A percentile compares a stretch with the other conserved stretches of the same genome.
These are phyloP conservation scores for Synergus umbraculus DNA, from an alignment of 2,888 invertebrate species.

Conservation along the genomic window DNA sequence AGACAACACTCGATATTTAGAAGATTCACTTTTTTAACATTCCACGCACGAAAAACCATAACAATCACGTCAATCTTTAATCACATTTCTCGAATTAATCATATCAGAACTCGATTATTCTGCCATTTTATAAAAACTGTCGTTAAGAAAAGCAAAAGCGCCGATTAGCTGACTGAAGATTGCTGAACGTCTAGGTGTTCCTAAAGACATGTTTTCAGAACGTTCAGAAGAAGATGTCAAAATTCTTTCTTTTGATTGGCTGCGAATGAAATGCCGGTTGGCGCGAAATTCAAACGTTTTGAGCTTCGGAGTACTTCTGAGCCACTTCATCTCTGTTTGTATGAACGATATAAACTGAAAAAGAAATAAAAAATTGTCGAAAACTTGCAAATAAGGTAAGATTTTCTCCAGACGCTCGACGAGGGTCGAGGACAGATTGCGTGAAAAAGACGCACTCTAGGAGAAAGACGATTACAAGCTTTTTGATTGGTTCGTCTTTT, in stretches of 20 bases:
- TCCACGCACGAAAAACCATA: conserved; percentile 8
- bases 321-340: too few species aligned
- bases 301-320: too few species aligned
- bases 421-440: too few species aligned
- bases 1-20: conserved; percentile 6
- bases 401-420: too few species aligned
- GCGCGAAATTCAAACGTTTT: neutral
- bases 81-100: neutral
- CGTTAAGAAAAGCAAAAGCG: neutral
- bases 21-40: conserved; percentile 18
- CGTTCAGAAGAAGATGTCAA: neutral
- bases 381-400: too few species aligned
- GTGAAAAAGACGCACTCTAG: too few species aligned
- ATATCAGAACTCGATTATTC: neutral
- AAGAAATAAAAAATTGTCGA: too few species aligned
- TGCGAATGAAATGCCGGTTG: neutral
- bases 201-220: neutral
- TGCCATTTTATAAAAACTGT: conserved; percentile 32
- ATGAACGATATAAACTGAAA: too few species aligned
- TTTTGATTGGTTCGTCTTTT: too few species aligned
- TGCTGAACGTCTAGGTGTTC: neutral
- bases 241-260: neutral
- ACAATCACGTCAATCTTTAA: neutral
- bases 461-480: too few species aligned
- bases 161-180: conserved; percentile 1